These are phyloP conservation scores for Rotaria macrura DNA, from an alignment of 2,888 invertebrate species.

Conservation along the genomic window DNA sequence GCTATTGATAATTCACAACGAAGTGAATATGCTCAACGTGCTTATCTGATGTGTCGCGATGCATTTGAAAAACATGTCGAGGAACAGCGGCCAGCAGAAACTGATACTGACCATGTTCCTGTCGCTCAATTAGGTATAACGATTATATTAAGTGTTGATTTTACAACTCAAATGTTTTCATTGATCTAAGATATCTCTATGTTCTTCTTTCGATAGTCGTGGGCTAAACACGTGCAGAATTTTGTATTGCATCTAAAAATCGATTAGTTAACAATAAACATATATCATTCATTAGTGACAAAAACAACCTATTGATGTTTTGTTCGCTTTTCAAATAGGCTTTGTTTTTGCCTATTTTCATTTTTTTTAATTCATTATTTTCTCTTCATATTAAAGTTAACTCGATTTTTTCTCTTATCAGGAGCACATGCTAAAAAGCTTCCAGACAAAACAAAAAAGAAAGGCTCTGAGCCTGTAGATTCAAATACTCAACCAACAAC, in stretches of 20 bases:
- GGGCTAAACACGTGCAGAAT: too few species aligned
- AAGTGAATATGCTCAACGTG: constrained; percentile 40
- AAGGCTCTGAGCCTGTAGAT: neutral
- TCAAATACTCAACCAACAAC: neutral
- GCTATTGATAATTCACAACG: constrained; percentile 42
- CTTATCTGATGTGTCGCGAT: constrained; percentile 46
- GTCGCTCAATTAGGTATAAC: neutral
- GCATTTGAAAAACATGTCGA: constrained; percentile 41
- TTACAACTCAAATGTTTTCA: neutral
- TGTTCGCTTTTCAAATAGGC: too few species aligned
- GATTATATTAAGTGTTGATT: neutral
- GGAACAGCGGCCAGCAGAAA: neutral
- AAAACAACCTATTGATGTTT: too few species aligned
- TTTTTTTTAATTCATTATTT: too few species aligned
- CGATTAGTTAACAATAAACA: too few species aligned
- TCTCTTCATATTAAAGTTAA: neutral
- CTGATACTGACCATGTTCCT: neutral
- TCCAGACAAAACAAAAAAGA: neutral
- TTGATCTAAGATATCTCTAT: too few species aligned
- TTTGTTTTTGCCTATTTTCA: too few species aligned
- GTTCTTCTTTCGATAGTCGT: too few species aligned
- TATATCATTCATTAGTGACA: too few species aligned
- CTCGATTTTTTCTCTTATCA: neutral
- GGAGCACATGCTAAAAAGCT: neutral
- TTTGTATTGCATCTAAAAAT: too few species aligned